Base-by-base conservation (phyloP, 2,888 invertebrate genomes). In the Euclidia mi region DNA sequence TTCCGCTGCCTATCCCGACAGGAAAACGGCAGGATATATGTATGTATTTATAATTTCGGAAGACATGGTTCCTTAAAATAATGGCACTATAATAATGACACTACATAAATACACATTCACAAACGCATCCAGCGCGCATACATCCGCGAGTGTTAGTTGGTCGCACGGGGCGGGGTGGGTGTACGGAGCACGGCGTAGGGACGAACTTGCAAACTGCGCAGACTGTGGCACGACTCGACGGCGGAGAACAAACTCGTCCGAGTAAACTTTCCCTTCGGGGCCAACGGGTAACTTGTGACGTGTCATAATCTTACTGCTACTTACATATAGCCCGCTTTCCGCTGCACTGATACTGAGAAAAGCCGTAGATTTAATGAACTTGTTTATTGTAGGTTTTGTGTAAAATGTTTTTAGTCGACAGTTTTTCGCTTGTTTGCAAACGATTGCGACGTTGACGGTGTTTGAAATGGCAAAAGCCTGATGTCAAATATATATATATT, bases 251-350 rank as follows among this genome's bases (percentile, higher is more conserved):
- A 84, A 85, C 84, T 79, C 75, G 68, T 75, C 74, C 75, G 73
- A 80, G 72, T 79, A 78, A 89, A 89, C 88, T 88, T 88, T 87
- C 88, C 79, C 82, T 70, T 72, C 76, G 81, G 80, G 87, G 84
- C 81, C 84, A 84, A 74, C 80, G 84, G 69, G 80, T 68, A 82
- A 88, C 88, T 89, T 85, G 77, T 83, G 85, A 87, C 79, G 84
- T 82, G 84, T 85, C 82, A 87, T 87, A 87, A 88, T 88, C 85
- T 82, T 74, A 76, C 71, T 74, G 66, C 75, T 65, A 71, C 70
- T 81, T 73, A 67, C 62, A 70, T 71, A 76, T 69, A 59, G 61
- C 67, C n/a, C 35, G 10, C 28, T 52, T 58, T 66, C 67, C 60
- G 63, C 51, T 38, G 51, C 51, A 53, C 45, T 49, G 45, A 60